Conservation (phyloP, 2,113 vertebrate species). For the Indicator maculatus region DNA sequence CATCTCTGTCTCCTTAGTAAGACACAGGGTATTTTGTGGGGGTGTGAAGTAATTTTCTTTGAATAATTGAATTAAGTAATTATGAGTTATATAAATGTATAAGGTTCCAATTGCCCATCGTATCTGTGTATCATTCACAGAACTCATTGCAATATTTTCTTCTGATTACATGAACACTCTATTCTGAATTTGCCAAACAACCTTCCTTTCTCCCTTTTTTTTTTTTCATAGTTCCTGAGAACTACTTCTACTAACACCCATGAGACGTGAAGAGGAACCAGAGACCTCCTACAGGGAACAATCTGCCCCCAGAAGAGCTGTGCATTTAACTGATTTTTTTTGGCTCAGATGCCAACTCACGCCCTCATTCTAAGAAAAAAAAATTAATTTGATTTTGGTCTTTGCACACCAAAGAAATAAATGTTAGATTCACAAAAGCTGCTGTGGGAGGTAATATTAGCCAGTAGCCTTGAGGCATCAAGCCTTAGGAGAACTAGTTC, state of each 20-base stretch:
- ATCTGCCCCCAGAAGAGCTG: conserved; percentile 55
- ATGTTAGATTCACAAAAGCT: neutral
- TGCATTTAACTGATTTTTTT: conserved; percentile 49
- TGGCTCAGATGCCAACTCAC: conserved; percentile 10
- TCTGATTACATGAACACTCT: conserved; percentile 58
- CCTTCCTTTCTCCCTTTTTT: conserved; percentile 40
- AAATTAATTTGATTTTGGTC: neutral
- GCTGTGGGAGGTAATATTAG: neutral
- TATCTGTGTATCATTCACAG: conserved; percentile 66
- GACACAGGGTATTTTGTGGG: conserved; percentile 48
- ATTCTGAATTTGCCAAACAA: conserved; percentile 50
- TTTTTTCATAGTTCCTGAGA: neutral
- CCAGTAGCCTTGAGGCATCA: neutral
- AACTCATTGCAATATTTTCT: conserved; percentile 58
- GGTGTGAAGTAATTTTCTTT: conserved; percentile 58
- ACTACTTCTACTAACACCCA: conserved; percentile 59
- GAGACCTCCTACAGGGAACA: conserved; percentile 59
- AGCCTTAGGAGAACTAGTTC: neutral
- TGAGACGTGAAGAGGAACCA: conserved; percentile 57
- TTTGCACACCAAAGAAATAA: neutral
- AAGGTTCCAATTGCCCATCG: conserved; percentile 46
- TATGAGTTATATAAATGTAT: conserved; percentile 46
- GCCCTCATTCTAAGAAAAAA: conserved; percentile 10
- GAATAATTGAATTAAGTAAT: conserved; percentile 73
- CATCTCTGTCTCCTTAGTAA: conserved; percentile 58